These are phyloP conservation scores for Ariopsis seemanni DNA, from an alignment of 2,113 vertebrate species.

Conservation along the genomic window DNA sequence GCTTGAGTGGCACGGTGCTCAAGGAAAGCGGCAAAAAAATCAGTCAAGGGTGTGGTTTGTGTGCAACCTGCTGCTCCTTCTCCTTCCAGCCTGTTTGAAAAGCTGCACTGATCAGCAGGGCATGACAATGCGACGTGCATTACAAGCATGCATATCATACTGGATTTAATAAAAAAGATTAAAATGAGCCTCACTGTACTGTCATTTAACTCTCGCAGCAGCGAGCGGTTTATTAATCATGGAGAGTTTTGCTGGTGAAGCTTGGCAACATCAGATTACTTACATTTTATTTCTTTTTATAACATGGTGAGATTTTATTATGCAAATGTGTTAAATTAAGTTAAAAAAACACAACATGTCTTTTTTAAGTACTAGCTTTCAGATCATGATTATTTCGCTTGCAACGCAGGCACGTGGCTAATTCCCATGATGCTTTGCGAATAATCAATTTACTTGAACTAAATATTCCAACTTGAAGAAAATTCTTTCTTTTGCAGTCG, in stretches of 20 bases:
- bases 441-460: not conserved
- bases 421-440: not conserved
- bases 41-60: not conserved
- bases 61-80: not conserved
- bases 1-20: not conserved
- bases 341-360: too few relatives aligned
- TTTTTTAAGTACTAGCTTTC: not conserved
- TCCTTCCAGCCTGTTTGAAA: not conserved
- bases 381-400: not conserved
- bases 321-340: not conserved
- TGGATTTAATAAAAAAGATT: not conserved
- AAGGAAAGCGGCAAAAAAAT: not conserved
- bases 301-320: not conserved
- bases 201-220: not conserved
- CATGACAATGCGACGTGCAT: not conserved
- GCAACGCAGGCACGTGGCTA: not conserved
- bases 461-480: not conserved
- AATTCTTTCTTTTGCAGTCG: too few relatives aligned
- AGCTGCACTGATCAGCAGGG: not conserved
- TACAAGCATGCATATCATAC: not conserved
- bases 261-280: not conserved
- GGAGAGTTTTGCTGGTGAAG: not conserved
- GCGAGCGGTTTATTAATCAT: not conserved
- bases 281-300: not conserved
- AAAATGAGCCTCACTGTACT: not conserved